Conservation (phyloP, 2,113 vertebrate species). For the Megaceryle maxima region DNA sequence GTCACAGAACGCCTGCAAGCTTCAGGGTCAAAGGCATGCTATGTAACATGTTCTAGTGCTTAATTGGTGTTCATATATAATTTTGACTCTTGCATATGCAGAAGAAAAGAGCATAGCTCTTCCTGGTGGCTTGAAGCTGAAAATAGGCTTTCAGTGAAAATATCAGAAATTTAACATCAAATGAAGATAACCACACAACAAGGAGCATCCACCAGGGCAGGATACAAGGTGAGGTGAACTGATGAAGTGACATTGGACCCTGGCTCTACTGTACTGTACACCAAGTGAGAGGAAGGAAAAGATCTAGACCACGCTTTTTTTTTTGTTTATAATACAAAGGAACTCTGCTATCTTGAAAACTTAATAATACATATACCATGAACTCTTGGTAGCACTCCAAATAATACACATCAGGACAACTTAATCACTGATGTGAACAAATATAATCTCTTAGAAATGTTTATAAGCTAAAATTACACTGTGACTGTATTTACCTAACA, state of each 20-base stretch:
- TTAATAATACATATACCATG: neutral
- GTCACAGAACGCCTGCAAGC: neutral
- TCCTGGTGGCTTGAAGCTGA: neutral
- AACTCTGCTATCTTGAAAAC: neutral
- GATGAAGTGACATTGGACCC: neutral
- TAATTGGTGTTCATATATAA: neutral
- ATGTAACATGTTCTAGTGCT: neutral
- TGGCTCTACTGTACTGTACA: neutral
- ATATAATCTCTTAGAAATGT: neutral
- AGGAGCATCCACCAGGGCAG: neutral
- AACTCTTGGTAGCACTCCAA: neutral
- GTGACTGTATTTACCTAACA: slow-evolving; percentile 75
- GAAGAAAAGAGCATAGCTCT: neutral
- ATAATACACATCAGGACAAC: neutral
- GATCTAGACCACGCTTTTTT: neutral
- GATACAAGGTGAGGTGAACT: neutral
- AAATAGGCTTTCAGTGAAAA: neutral
- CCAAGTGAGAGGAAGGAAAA: neutral
- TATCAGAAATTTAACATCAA: neutral
- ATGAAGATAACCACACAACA: neutral
- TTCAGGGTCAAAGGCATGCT: neutral
- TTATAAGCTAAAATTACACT: slow-evolving; percentile 22
- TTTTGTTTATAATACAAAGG: neutral
- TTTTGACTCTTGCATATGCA: neutral
- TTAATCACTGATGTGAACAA: neutral